Evolutionary conservation across 2,888 invertebrate species (phyloP), one percentile per base, ranked within the genome.

Genomic region (Sminthurinus aureus): DNA sequence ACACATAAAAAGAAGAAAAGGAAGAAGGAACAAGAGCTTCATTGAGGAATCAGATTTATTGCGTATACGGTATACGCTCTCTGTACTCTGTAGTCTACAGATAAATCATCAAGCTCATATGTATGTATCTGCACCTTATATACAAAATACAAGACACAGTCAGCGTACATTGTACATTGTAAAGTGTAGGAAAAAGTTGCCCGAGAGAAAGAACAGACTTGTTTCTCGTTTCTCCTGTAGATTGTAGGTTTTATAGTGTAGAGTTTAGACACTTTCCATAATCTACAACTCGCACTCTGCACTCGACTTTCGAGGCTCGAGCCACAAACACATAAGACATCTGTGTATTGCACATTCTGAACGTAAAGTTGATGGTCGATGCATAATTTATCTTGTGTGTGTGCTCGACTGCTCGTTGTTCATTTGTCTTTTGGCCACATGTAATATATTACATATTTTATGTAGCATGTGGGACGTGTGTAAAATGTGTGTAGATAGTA

Each of bases 11-110:
- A 38, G 6, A 38, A 38, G 38, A 4, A 38, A 6, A 58, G 9
- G 58, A 58, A 58, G 58, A 58, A 4, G 38, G n/a, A n/a, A n/a
- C n/a, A n/a, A n/a, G n/a, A n/a, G 9, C 52, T 58, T 76, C 76
- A 76, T 76, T 76, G 76, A 76, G 76, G 20, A 58, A 58, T 76
- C 11, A 20, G 76, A 58, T 58, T 58, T 58, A 58, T 58, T 58
- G 58, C 58, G 38, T 38, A 58, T 13, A 58, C 58, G 58, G 38
- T 38, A 58, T 13, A 58, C 58, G 58, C 58, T 6, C 58, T 58
- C 38, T 38, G 1, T 38, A 38, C 38, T 38, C 38, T 38, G 38
- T 38, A 38, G 18, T 15, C 15, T 50, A 4, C n/a, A 20, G 58
- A 76, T 76, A 76, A 76, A 76, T 76, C 76, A 76, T 18, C n/a